Percentiles rank a stretch among this genome's conserved stretches.
These are phyloP conservation scores for Litocranius walleri DNA, from an alignment of 2,113 vertebrate species.

Conservation along the genomic window DNA sequence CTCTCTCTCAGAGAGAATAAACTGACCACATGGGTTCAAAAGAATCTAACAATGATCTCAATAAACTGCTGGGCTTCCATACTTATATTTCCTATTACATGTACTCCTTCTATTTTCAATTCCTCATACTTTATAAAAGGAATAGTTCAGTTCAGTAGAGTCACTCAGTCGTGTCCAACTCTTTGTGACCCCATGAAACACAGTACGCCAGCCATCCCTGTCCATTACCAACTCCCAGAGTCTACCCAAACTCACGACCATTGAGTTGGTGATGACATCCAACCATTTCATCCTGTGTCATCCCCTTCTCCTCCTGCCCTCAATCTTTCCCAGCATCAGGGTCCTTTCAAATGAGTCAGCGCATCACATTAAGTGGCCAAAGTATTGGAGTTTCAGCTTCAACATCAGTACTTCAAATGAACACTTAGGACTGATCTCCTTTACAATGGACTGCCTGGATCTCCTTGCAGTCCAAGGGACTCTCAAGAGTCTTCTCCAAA, in stretches of 20 bases:
- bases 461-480: neutral
- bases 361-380: rapidly evolving
- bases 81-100: neutral
- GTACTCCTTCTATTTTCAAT: neutral
- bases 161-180: neutral
- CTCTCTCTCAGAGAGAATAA: neutral
- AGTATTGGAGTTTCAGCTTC: neutral
- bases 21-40: neutral
- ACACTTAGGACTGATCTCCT: neutral
- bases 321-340: neutral
- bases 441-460: neutral
- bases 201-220: neutral
- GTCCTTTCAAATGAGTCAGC: neutral
- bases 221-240: neutral
- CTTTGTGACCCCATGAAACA: neutral
- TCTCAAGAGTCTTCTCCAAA: neutral
- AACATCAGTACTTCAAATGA: neutral
- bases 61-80: neutral
- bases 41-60: neutral
- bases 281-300: neutral
- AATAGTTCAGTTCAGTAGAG: neutral
- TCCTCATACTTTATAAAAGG: neutral
- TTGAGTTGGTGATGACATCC: neutral
- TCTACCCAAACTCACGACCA: neutral
- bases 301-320: neutral